Conservation (phyloP, 2,797 vertebrate genomes). For the Phataginus tetradactyla region DNA sequence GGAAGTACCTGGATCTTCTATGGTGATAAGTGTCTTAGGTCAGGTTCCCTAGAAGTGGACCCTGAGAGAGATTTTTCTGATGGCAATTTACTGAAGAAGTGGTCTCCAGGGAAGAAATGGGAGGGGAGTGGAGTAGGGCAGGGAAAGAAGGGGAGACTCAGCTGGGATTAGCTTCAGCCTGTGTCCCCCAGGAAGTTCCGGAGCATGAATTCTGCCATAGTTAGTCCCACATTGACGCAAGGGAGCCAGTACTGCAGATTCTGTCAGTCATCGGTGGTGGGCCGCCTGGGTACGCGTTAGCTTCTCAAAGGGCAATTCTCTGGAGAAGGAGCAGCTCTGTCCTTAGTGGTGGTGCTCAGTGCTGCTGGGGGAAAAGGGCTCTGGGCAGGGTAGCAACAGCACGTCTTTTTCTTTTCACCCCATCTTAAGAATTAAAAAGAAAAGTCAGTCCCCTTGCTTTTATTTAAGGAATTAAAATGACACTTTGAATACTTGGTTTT, state of each 20-base stretch:
- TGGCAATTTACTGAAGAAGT: background rate
- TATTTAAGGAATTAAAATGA: background rate
- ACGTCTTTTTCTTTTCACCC: background rate
- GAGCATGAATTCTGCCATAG: background rate
- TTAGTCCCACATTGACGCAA: background rate
- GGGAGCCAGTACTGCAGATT: no score
- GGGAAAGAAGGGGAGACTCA: background rate
- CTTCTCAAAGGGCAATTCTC: background rate
- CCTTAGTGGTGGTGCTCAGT: background rate
- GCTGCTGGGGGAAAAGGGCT: background rate
- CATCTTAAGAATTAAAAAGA: background rate
- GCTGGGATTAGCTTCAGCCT: background rate
- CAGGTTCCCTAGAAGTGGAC: background rate
- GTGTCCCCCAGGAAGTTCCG: background rate
- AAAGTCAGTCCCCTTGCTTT: background rate
- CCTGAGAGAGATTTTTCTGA: background rate
- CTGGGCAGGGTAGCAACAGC: background rate
- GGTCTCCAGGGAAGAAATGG: background rate
- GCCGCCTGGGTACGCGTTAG: background rate
- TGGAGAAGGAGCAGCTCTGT: background rate
- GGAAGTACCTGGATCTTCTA: background rate
- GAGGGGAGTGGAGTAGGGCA: background rate
- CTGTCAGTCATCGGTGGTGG: background rate
- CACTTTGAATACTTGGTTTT: background rate
- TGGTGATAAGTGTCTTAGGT: background rate